These are phyloP conservation scores for Sylvicola cinctus DNA, from an alignment of 2,888 invertebrate species.

Conservation along the genomic window DNA sequence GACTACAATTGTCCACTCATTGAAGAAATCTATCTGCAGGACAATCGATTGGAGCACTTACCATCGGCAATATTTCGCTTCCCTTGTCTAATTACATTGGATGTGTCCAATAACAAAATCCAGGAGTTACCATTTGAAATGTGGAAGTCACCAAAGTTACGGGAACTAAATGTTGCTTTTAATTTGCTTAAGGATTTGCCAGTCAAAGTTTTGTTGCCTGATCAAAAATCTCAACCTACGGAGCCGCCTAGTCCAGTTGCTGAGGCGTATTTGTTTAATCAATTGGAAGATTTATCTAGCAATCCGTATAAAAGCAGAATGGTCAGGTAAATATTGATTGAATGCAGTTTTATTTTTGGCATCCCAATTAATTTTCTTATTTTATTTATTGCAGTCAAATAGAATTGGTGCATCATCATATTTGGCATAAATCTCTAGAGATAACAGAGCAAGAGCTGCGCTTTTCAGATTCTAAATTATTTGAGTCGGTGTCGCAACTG, in stretches of 20 bases:
- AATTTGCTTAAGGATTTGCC: constrained; percentile 64
- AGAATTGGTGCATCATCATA: constrained; percentile 52
- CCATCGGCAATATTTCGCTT: constrained; percentile 67
- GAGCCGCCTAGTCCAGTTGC: constrained; percentile 7
- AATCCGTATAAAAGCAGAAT: constrained; percentile 1
- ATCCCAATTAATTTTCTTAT: neutral
- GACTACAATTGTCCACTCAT: constrained; percentile 51
- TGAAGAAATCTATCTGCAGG: constrained; percentile 81
- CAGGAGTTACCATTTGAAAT: constrained; percentile 60
- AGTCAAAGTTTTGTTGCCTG: constrained; percentile 1
- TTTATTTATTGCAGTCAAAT: constrained; percentile 26
- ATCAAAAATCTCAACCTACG: neutral
- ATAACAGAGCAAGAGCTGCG: constrained; percentile 41
- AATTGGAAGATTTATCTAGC: constrained; percentile 1
- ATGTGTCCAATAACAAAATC: constrained; percentile 87
- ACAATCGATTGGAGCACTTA: constrained; percentile 66
- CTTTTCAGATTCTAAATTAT: constrained; percentile 32
- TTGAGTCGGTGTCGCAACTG: constrained; percentile 38
- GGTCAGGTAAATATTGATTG: constrained; percentile 1
- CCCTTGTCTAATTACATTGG: constrained; percentile 56
- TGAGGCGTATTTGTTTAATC: constrained; percentile 7
- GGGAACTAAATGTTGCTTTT: constrained; percentile 74
- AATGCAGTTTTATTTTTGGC: no score
- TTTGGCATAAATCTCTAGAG: constrained; percentile 49
- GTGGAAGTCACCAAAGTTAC: constrained; percentile 70